phyloP scores from a whole-genome alignment of 2,888 invertebrate genomes.

The Drosophila sordidula region DNA sequence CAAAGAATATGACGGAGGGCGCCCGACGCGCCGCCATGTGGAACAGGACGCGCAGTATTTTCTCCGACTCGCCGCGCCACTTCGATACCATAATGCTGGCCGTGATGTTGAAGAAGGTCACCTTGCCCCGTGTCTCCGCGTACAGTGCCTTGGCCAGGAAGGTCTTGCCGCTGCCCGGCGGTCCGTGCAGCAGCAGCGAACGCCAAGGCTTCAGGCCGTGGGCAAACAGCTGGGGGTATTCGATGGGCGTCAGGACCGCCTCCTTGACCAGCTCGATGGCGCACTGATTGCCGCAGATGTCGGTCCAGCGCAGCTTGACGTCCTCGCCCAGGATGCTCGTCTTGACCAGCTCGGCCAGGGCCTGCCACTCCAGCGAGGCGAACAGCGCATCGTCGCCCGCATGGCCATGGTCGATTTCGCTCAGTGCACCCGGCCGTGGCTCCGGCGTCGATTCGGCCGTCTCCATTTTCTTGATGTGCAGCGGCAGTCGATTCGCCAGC shows the following conservation, averaged over 20 bases:
- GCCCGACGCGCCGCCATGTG: conserved; percentile 93
- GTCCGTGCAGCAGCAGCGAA: conserved; percentile 88
- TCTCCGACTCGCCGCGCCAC: conserved; percentile 98
- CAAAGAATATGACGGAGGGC: conserved; percentile 96
- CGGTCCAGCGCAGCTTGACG: conserved; percentile 91
- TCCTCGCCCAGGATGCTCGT: conserved; percentile 85
- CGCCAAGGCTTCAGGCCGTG: conserved; percentile 93
- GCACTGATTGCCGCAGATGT: conserved; percentile 91
- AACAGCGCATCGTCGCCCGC: conserved; percentile 68
- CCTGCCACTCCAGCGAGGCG: conserved; percentile 75
- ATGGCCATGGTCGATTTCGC: conserved; percentile 75
- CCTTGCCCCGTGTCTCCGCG: conserved; percentile 88
- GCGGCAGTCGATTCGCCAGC: conserved; percentile 56
- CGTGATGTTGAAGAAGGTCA: conserved; percentile 95
- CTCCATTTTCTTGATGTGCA: conserved; percentile 73
- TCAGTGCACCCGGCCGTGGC: conserved; percentile 43
- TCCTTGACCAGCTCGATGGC: conserved; percentile 93
- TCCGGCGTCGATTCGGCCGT: conserved; percentile 32
- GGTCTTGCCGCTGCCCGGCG: conserved; percentile 92
- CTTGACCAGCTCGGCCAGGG: conserved; percentile 85
- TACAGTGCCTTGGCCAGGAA: conserved; percentile 95
- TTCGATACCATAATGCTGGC: conserved; percentile 96
- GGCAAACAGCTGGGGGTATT: conserved; percentile 90
- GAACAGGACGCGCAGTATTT: conserved; percentile 94
- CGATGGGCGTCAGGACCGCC: conserved; percentile 92